phyloP scores from a whole-genome alignment of 1,140 invertebrate species.

The Drosophila punjabiensis region DNA sequence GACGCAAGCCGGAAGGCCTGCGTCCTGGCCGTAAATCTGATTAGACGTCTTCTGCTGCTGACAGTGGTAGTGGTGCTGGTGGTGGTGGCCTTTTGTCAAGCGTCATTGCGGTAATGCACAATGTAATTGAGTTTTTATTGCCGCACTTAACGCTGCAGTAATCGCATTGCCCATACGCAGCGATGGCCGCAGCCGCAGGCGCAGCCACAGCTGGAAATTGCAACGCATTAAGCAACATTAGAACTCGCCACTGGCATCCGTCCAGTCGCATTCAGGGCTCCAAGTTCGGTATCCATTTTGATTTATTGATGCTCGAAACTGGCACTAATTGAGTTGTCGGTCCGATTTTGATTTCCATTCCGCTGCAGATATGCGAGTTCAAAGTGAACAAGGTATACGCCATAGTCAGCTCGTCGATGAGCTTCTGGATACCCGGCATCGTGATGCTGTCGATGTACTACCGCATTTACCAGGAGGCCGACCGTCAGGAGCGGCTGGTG shows the following conservation, averaged over 20 bases:
- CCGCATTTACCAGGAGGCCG: conserved; percentile 96
- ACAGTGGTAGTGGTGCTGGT: not conserved
- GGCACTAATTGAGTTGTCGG: conserved; percentile 33
- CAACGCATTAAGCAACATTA: conserved; percentile 32
- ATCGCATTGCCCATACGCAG: conserved; percentile 73
- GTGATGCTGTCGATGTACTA: conserved; percentile 98
- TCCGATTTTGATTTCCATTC: conserved; percentile 10
- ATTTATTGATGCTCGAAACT: conserved; percentile 25
- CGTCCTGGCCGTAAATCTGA: conserved; percentile 63
- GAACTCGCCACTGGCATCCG: conserved; percentile 10
- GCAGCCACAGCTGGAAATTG: conserved; percentile 34
- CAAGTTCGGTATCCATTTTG: conserved; percentile 14
- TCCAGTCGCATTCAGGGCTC: not conserved
- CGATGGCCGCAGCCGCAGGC: conserved; percentile 21
- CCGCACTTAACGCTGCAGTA: conserved; percentile 60
- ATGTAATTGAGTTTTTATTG: conserved; percentile 75
- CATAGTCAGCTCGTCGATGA: conserved; percentile 95
- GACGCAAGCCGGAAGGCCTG: not conserved
- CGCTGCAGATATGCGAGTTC: conserved; percentile 89
- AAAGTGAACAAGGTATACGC: conserved; percentile 96
- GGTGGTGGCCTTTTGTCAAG: conserved; percentile 42
- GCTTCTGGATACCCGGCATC: conserved; percentile 98
- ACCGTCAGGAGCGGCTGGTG: conserved; percentile 95
- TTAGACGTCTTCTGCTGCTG: conserved; percentile 54
- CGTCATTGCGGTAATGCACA: conserved; percentile 52